A percentile compares a stretch with the other conserved stretches of the same genome.
Conservation (phyloP, 2,888 invertebrate species). For the Mongoloraphidia duomilia region DNA sequence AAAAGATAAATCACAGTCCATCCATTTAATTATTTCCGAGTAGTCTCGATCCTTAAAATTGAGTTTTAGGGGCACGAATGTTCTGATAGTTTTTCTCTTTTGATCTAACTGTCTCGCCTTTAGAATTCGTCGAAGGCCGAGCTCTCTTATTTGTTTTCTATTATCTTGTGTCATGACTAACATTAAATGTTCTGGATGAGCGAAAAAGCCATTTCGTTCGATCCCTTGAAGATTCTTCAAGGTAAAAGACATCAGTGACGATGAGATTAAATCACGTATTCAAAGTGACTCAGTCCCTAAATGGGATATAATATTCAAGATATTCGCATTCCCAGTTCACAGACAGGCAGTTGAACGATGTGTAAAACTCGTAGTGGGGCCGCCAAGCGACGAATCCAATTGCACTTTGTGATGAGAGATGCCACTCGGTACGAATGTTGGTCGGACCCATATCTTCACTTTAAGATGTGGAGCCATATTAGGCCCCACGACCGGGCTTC, state of each 20-base stretch:
- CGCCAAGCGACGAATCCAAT: no score
- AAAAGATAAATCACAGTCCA: not conserved
- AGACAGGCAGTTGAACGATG: not conserved
- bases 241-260: conserved; percentile 1
- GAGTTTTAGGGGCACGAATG: conserved; percentile 1
- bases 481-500: no score
- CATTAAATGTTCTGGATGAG: conserved; percentile 2
- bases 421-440: no score
- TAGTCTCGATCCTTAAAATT: not conserved
- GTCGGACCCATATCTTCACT: no score
- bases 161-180: conserved; percentile 2
- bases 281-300: conserved; percentile 1
- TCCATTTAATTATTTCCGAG: not conserved
- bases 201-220: conserved; percentile 3
- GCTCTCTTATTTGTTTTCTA: not conserved
- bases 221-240: no score
- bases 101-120: conserved; percentile 1
- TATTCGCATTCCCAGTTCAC: not conserved
- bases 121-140: conserved; percentile 2
- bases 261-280: conserved; percentile 1
- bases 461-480: no score
- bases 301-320: not conserved
- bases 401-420: no score
- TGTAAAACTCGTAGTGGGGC: no score
- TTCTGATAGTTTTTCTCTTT: not conserved